Conservation (phyloP, 2,797 vertebrate genomes). For the Leucoraja ocellata region DNA sequence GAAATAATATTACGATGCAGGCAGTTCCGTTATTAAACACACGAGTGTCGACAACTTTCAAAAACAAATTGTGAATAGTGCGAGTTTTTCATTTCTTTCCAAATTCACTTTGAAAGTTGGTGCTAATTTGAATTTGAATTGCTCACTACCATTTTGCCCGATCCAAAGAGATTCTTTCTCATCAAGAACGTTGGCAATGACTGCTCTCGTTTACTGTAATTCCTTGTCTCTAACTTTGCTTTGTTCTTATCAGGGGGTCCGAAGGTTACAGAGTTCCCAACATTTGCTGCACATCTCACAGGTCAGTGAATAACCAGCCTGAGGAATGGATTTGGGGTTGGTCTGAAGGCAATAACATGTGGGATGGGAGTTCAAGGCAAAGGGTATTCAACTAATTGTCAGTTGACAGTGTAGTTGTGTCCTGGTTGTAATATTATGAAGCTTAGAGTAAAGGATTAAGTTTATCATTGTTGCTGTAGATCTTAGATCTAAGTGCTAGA, state of each 20-base stretch:
- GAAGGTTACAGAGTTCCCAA: background rate
- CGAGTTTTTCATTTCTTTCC: background rate
- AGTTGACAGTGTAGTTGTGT: background rate
- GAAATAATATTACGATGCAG: background rate
- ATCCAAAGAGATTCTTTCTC: no score
- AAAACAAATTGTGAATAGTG: background rate
- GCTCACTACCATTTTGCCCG: background rate
- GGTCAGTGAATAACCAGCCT: background rate
- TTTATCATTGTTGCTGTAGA: background rate
- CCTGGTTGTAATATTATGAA: background rate
- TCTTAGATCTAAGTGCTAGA: no score
- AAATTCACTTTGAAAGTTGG: background rate
- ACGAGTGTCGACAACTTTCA: background rate
- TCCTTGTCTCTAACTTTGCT: no score
- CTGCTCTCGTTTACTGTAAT: no score
- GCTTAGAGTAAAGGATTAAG: background rate
- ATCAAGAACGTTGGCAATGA: no score
- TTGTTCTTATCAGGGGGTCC: background rate
- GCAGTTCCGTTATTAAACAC: background rate
- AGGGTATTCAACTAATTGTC: background rate
- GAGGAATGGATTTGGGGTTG: no score
- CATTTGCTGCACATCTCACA: conserved; percentile 9
- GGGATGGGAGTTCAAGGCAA: background rate
- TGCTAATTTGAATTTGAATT: background rate
- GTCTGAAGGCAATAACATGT: background rate